Evolutionary conservation across 2,888 invertebrate species (phyloP), one percentile per base, ranked within the genome.

Genomic region (Phragmatobia fuliginosa): DNA sequence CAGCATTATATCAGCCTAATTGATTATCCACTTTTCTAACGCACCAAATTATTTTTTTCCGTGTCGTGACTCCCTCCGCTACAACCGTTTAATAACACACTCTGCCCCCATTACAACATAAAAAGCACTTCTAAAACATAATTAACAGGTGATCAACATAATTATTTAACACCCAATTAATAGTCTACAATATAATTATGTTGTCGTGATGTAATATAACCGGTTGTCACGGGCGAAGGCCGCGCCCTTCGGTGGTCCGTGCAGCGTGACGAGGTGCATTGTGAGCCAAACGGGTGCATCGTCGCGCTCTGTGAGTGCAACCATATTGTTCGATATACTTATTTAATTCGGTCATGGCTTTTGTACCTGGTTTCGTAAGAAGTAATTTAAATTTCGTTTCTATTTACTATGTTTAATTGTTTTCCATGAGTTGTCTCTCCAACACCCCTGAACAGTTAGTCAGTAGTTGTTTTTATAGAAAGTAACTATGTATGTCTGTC

Each of bases 341-440:
- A 62, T 41, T 71, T 73, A 82, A 76, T 74, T 70, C 76, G 78
- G 83, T 81, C 81, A 81, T 72, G 81, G 83, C 71, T 71, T 72
- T 70, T 73, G 74, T 76, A 75, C 72, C 74, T 70, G 69, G 67
- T 82, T 80, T 80, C 74, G 82, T 80, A 67, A 67, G 62, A 68
- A 68, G 75, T 73, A 58, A 75, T 79, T 70, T 66, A 32, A 70
- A 18, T 61, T 36, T 71, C 56, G 67, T 63, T 56, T 62, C 25
- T 62, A 16, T 49, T 18, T 14, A 31, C 21, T 62, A 0, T 45
- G 28, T 18, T 16, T 28, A 21, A 62, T 28, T 31, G 52, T 11
- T 52, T 52, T 38, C 38, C 14, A 14, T 3, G 38, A 38, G 14
- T 38, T 38, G 38, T 38, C 2, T 38, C 2, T 38, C 38, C 38